These are phyloP conservation scores for Nowickia ferox DNA, from an alignment of 2,888 invertebrate genomes.

Conservation along the genomic window DNA sequence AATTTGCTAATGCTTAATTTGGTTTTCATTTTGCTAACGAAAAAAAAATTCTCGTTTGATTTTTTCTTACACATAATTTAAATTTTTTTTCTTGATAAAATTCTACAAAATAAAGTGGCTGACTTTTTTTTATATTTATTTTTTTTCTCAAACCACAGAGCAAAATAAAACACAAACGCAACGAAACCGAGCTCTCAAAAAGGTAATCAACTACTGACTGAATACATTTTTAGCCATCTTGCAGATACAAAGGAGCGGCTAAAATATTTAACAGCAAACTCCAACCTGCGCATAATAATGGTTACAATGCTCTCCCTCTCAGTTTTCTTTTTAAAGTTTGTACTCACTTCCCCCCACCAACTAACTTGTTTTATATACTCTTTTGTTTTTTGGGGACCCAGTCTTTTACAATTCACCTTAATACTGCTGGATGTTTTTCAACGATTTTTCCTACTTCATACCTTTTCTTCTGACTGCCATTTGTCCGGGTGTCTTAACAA, in stretches of 20 bases:
- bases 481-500: slow-evolving; percentile 54
- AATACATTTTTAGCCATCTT: slow-evolving; percentile 70
- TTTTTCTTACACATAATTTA: neutral
- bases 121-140: neutral
- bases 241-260: slow-evolving; percentile 63
- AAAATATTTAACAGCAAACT: slow-evolving; percentile 50
- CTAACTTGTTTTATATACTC: neutral
- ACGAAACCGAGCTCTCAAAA: slow-evolving; percentile 71
- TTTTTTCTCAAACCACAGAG: neutral
- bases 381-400: neutral
- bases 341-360: neutral
- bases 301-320: slow-evolving; percentile 29
- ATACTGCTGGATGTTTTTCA: slow-evolving; percentile 14
- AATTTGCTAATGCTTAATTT: slow-evolving; percentile 46
- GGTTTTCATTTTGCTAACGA: neutral
- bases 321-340: neutral
- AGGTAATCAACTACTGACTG: slow-evolving; percentile 68
- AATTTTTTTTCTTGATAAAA: neutral
- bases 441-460: slow-evolving; percentile 47
- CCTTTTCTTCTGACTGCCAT: slow-evolving; percentile 19
- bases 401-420: slow-evolving; percentile 16
- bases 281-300: slow-evolving; percentile 56
- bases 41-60: neutral
- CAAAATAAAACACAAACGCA: slow-evolving; percentile 45
- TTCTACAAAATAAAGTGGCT: slow-evolving; percentile 45